Base-by-base conservation (phyloP, 1,140 invertebrate genomes). In the Orussus abietinus region DNA sequence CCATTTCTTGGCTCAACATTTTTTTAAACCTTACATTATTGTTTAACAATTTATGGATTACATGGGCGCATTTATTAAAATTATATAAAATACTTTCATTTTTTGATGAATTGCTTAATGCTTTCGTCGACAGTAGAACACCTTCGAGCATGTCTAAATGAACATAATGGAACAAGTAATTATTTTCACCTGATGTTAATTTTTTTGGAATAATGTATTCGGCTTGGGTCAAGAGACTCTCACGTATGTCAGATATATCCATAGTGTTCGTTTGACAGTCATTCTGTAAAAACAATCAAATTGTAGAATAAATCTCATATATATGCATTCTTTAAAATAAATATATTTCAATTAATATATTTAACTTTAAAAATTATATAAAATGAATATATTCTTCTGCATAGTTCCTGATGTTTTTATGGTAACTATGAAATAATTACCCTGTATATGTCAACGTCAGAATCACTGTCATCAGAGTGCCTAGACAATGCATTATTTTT, bases 141-240 rank as follows among this genome's bases (percentile, higher is more conserved):
- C 84, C 84, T 59, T 83, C 81, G 11, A 77, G 75, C 4, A 72
- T 70, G 61, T 86, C 82, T 12, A 86, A 62, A 39, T 84, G 79
- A 1, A 86, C 74, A 47, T 82, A 86, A 55, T 85, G 79, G 53
- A 82, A 80, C 18, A 86, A 62, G 15, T 80, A 77, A 64, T 86
- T 85, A 22, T 81, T 78, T 26, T 78, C 70, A 6, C 81, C 83
- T 2, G 77, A 68, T 25, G 80, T 83, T 45, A 86, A 70, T 62
- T 78, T 75, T 28, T 76, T 74, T 1, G 82, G 80, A 35, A 77
- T 58, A 29, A 82, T 77, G 49, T 83, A 81, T 51, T 82, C 81
- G 13, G 84, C 80, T 64, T 86, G 84, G 47, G 80, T 80, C 44
- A 87, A 68, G 40, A 88, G 70, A 42, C 80, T 81, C 49, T 86